Evolutionary conservation across 1,140 invertebrate genomes (phyloP).

Genomic region (Glomeris maerens): DNA sequence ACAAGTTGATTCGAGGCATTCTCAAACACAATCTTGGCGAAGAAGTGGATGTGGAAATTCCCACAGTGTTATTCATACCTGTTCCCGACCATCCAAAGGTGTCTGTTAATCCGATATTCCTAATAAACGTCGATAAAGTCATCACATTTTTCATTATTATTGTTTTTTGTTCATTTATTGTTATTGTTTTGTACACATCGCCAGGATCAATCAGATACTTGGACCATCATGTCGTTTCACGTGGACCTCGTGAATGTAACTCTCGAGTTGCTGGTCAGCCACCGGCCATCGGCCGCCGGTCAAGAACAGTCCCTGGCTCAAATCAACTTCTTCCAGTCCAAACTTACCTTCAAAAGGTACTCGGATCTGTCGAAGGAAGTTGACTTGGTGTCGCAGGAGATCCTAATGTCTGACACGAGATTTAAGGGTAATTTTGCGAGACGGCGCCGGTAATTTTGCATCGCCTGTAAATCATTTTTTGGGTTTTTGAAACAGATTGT

Average conservation of each 20-base stretch:
- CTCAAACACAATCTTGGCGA: slow-evolving; percentile 87
- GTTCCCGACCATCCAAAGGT: slow-evolving; percentile 17
- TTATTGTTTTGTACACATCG: slow-evolving; percentile 3
- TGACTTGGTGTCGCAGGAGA: slow-evolving; percentile 83
- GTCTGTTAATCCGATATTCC: neutral
- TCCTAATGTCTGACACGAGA: slow-evolving; percentile 67
- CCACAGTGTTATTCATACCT: slow-evolving; percentile 19
- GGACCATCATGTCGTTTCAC: slow-evolving; percentile 60
- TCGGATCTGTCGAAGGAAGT: slow-evolving; percentile 81
- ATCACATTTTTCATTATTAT: slow-evolving; percentile 10
- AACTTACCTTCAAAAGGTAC: slow-evolving; percentile 63
- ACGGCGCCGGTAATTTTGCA: too few species aligned
- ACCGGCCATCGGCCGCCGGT: slow-evolving; percentile 21
- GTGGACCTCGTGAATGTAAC: slow-evolving; percentile 79
- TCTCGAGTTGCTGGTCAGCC: slow-evolving; percentile 45
- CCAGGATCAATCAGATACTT: slow-evolving; percentile 31
- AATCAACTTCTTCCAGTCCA: slow-evolving; percentile 82
- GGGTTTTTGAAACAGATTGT: slow-evolving; percentile 33
- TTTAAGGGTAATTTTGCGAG: slow-evolving; percentile 33
- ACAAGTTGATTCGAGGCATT: slow-evolving; percentile 72
- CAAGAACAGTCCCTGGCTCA: slow-evolving; percentile 54
- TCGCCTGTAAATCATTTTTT: slow-evolving; percentile 1
- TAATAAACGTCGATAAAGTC: neutral
- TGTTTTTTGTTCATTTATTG: neutral
- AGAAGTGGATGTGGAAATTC: slow-evolving; percentile 49